These are phyloP conservation scores for Synergus gifuensis DNA, from an alignment of 2,888 invertebrate genomes.

Conservation along the genomic window DNA sequence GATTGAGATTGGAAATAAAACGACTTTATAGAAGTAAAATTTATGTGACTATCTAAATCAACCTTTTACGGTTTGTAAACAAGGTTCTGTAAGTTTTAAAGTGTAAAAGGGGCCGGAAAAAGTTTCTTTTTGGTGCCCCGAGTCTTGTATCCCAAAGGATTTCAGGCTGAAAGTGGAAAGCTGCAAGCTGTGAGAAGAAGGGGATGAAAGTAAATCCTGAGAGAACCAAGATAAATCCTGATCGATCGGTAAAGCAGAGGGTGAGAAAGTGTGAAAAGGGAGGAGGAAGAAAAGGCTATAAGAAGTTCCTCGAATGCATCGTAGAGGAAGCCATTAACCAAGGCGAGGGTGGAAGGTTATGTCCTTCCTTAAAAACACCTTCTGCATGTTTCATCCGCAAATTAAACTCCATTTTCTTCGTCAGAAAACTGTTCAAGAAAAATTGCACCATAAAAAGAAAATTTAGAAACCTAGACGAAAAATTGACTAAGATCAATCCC, in stretches of 20 bases:
- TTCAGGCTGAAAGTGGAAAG: constrained; percentile 55
- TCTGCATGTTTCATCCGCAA: constrained; percentile 60
- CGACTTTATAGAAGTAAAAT: not conserved
- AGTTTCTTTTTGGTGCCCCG: constrained; percentile 34
- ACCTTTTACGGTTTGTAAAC: not conserved
- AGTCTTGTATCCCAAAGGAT: constrained; percentile 33
- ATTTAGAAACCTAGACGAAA: not conserved
- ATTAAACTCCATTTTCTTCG: constrained; percentile 35
- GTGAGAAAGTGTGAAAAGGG: constrained; percentile 22
- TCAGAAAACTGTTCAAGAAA: not conserved
- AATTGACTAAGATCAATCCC: not conserved
- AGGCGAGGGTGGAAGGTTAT: constrained; percentile 53
- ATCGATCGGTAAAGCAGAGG: constrained; percentile 46
- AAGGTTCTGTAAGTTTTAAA: not conserved
- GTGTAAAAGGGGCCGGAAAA: not conserved
- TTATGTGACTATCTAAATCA: not conserved
- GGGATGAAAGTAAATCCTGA: constrained; percentile 56
- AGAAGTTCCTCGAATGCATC: constrained; percentile 62
- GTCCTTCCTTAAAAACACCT: constrained; percentile 59
- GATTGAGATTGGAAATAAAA: not conserved
- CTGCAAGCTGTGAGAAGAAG: constrained; percentile 19
- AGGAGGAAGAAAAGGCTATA: constrained; percentile 52
- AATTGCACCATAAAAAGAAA: not conserved
- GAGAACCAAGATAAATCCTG: constrained; percentile 57
- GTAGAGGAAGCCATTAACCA: constrained; percentile 64